Evolutionary conservation across 2,888 invertebrate species (phyloP).

Genomic region (Cyclophora punctaria): DNA sequence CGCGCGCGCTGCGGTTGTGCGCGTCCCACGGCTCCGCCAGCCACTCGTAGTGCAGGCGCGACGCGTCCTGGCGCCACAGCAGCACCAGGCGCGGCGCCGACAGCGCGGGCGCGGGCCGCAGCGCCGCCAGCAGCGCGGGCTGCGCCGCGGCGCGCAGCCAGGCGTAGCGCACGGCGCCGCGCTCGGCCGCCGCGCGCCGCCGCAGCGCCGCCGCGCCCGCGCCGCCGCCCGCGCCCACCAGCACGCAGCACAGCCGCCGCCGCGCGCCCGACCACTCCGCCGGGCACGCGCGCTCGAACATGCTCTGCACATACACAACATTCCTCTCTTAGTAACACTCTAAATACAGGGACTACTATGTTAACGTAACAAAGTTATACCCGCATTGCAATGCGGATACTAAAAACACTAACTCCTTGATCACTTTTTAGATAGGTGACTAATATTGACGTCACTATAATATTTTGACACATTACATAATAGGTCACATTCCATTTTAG

Average conservation of each 20-base stretch:
- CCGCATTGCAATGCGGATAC: too few relatives aligned
- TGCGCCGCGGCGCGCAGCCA: conserved; percentile 92
- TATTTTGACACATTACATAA: too few relatives aligned
- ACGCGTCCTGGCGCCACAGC: conserved; percentile 90
- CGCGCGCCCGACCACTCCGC: conserved; percentile 84
- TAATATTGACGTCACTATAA: too few relatives aligned
- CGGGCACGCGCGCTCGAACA: conserved; percentile 90
- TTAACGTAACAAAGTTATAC: too few relatives aligned
- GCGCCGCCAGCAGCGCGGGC: conserved; percentile 76
- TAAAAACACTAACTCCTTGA: too few relatives aligned
- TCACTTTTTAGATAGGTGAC: too few relatives aligned
- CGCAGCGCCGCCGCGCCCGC: conserved; percentile 79
- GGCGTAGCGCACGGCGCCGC: conserved; percentile 86
- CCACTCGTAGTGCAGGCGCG: conserved; percentile 95
- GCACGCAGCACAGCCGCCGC: conserved; percentile 87
- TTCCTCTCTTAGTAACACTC: too few relatives aligned
- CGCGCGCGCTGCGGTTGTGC: conserved; percentile 63
- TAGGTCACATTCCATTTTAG: too few relatives aligned
- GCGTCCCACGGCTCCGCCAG: conserved; percentile 81
- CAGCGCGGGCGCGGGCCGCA: conserved; percentile 53
- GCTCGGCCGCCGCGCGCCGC: conserved; percentile 81
- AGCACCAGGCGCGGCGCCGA: conserved; percentile 84
- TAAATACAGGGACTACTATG: too few relatives aligned
- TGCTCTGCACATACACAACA: conserved; percentile 48
- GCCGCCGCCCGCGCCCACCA: conserved; percentile 76